Conservation (phyloP, 2,888 invertebrate species). For the Cristatella mucedo region DNA sequence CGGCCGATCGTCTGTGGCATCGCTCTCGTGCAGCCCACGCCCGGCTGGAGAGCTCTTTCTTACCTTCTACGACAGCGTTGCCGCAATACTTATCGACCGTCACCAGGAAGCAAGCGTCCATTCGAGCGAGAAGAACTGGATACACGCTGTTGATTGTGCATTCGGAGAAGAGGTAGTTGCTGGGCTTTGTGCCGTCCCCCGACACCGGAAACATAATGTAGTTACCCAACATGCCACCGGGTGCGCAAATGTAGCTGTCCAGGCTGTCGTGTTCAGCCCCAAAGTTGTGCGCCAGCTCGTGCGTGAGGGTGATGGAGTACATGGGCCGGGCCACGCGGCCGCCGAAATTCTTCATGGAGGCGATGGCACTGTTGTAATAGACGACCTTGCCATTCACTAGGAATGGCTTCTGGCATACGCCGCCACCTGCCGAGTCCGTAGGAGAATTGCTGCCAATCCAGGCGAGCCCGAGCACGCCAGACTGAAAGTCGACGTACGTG, state of each 20-base stretch:
- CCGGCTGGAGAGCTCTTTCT: too few species aligned
- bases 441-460: constrained; percentile 20
- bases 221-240: constrained; percentile 17
- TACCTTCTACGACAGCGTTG: constrained; percentile 19
- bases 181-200: constrained; percentile 17
- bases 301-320: constrained; percentile 17
- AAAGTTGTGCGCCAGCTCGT: constrained; percentile 29
- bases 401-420: constrained; percentile 18
- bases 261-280: constrained; percentile 22
- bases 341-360: constrained; percentile 17
- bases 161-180: constrained; percentile 22
- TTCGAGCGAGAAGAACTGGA: constrained; percentile 20
- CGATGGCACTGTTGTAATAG: constrained; percentile 21
- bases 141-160: constrained; percentile 22
- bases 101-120: constrained; percentile 18
- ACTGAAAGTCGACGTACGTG: constrained; percentile 19
- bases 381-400: constrained; percentile 10
- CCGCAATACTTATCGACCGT: constrained; percentile 18
- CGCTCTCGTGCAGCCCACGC: too few species aligned
- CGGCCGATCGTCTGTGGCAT: too few species aligned
- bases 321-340: constrained; percentile 15
- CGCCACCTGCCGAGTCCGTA: constrained; percentile 19
- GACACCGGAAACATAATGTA: constrained; percentile 23
- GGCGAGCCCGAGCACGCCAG: constrained; percentile 21
- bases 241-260: constrained; percentile 14